Percentiles rank a stretch among this genome's conserved stretches.
phyloP scores from a whole-genome alignment of 2,797 vertebrate species.

The Liasis olivaceus region DNA sequence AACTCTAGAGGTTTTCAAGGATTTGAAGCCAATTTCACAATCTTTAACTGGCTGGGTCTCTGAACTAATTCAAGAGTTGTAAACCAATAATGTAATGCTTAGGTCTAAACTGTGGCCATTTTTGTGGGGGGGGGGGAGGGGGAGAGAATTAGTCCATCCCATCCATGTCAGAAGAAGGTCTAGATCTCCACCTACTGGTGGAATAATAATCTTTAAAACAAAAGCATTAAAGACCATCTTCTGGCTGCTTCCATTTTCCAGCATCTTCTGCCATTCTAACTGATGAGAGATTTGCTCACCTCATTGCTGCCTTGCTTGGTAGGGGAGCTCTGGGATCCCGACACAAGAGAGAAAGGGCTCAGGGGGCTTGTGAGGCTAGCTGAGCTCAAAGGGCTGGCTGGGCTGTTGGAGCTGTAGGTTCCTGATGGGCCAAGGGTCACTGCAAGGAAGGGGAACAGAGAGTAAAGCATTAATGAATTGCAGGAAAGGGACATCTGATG shows the following conservation, averaged over 20 bases:
- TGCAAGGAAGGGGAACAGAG: conserved; percentile 53
- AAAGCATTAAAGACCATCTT: background rate
- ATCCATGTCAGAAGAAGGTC: background rate
- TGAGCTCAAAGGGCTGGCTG: conserved; percentile 94
- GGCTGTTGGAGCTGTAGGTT: conserved; percentile 95
- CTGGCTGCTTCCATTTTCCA: background rate
- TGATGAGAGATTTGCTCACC: conserved; percentile 78
- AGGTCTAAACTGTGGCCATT: background rate
- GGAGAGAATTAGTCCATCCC: background rate
- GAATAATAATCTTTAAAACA: background rate
- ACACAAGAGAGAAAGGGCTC: conserved; percentile 92
- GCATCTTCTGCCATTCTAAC: background rate
- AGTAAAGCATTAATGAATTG: background rate
- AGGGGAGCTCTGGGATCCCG: conserved; percentile 88
- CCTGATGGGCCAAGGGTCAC: conserved; percentile 83
- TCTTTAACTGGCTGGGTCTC: background rate
- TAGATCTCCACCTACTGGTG: conserved; percentile 18
- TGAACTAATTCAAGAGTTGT: background rate
- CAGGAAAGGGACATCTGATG: background rate
- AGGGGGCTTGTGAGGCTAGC: conserved; percentile 93
- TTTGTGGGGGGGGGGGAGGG: too few species aligned
- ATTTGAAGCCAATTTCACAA: background rate
- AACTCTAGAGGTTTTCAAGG: background rate
- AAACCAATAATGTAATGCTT: background rate
- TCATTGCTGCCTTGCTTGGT: conserved; percentile 86